Percentiles rank a stretch among this genome's conserved stretches.
phyloP scores from a whole-genome alignment of 2,797 vertebrate genomes.

The Tokudaia tokunoshimensis region DNA sequence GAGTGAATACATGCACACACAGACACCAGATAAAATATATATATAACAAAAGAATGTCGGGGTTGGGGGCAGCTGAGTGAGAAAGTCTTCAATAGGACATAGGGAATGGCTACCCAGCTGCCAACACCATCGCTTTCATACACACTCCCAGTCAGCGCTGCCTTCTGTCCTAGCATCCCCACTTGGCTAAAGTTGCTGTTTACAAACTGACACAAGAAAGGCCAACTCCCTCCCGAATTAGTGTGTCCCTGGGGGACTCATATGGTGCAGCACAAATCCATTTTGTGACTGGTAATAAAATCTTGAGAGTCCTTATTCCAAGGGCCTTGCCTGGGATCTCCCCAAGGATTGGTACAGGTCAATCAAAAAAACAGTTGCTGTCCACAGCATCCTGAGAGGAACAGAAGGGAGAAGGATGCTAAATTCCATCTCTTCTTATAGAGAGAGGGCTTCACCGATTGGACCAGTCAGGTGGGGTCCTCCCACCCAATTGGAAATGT shows the following conservation, averaged over 20 bases:
- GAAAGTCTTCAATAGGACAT: background rate
- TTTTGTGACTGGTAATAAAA: background rate
- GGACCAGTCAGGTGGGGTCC: background rate
- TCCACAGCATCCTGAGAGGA: background rate
- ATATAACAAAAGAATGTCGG: background rate
- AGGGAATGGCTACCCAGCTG: background rate
- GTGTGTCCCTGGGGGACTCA: too few relatives aligned
- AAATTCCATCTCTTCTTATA: background rate
- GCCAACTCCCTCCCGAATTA: background rate
- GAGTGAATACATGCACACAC: background rate
- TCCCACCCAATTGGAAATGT: background rate
- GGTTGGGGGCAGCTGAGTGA: background rate
- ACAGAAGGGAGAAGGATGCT: background rate
- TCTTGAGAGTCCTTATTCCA: background rate
- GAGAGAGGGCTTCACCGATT: background rate
- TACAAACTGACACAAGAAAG: background rate
- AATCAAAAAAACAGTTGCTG: background rate
- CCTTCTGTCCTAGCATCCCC: background rate
- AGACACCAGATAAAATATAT: background rate
- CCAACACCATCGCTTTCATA: too few relatives aligned
- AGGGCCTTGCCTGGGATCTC: background rate
- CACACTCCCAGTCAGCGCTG: background rate
- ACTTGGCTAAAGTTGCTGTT: background rate
- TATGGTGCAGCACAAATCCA: too few relatives aligned
- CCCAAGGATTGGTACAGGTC: background rate